Evolutionary conservation across 1,140 invertebrate genomes (phyloP).

Genomic region (Papilio polyxenes): DNA sequence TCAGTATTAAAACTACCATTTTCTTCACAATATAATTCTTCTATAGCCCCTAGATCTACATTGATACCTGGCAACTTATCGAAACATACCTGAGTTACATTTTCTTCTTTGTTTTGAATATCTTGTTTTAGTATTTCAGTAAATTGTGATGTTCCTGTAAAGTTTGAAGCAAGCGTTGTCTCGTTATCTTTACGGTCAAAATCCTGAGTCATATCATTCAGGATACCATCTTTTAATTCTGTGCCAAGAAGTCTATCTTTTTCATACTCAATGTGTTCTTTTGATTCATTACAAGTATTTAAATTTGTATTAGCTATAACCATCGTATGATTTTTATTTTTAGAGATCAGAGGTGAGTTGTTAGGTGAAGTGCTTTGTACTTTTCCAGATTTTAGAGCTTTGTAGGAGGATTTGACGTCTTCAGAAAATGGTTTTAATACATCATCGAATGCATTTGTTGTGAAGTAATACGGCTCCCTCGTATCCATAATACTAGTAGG

Average conservation of each 20-base stretch:
- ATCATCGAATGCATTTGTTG: conserved; percentile 42
- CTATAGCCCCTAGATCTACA: background rate
- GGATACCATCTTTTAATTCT: background rate
- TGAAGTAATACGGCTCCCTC: conserved; percentile 58
- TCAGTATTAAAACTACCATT: background rate
- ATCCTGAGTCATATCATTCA: background rate
- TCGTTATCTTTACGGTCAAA: background rate
- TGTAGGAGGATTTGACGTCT: conserved; percentile 57
- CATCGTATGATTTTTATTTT: background rate
- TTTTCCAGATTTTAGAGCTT: conserved; percentile 42
- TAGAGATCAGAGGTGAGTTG: background rate
- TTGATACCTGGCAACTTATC: background rate
- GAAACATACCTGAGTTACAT: background rate
- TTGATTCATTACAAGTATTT: background rate
- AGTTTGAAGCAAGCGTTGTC: background rate
- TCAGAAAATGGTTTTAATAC: conserved; percentile 56
- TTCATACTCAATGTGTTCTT: background rate
- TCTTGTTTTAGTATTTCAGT: background rate
- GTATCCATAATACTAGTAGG: conserved; percentile 60
- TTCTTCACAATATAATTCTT: background rate
- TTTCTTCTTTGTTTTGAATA: background rate
- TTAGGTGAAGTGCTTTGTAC: conserved; percentile 20
- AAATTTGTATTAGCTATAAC: background rate
- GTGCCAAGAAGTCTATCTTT: background rate
- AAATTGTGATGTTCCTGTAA: background rate